phyloP scores from a whole-genome alignment of 1,140 invertebrate species.

The Zaprionus nigranus region DNA sequence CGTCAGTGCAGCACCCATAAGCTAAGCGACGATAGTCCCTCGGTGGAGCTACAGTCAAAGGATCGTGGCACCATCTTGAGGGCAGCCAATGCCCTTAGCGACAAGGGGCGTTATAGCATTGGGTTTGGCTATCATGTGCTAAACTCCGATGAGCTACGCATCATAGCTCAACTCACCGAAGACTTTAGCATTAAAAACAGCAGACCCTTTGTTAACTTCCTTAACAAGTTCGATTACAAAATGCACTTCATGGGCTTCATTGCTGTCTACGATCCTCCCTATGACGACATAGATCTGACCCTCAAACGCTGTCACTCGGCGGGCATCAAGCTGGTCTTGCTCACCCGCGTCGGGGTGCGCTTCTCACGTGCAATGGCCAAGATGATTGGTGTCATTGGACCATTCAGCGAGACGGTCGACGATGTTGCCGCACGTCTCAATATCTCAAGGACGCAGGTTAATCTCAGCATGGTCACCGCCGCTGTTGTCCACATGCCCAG shows the following conservation, averaged over 20 bases:
- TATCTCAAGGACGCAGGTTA: neutral
- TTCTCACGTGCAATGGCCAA: conserved; percentile 36
- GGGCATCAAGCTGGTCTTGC: conserved; percentile 59
- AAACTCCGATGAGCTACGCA: neutral
- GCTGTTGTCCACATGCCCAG: conserved; percentile 48
- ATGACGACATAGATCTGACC: conserved; percentile 9
- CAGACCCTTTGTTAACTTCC: conserved; percentile 6
- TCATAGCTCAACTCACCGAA: neutral
- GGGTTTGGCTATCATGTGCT: conserved; percentile 53
- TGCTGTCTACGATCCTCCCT: conserved; percentile 37
- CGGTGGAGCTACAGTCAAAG: neutral
- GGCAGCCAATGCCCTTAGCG: neutral
- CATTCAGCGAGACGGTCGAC: conserved; percentile 4
- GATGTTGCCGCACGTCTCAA: conserved; percentile 14
- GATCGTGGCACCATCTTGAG: neutral
- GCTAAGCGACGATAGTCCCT: neutral
- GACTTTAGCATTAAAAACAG: neutral
- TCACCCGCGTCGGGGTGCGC: neutral
- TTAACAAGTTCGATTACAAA: conserved; percentile 15
- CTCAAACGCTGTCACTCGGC: conserved; percentile 44
- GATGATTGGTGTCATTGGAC: conserved; percentile 42
- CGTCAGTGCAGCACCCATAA: conserved; percentile 30
- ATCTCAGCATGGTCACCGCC: neutral
- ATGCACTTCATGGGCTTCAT: conserved; percentile 55
- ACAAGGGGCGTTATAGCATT: conserved; percentile 27